Conservation (phyloP, 1,140 invertebrate genomes). For the Galleria mellonella region DNA sequence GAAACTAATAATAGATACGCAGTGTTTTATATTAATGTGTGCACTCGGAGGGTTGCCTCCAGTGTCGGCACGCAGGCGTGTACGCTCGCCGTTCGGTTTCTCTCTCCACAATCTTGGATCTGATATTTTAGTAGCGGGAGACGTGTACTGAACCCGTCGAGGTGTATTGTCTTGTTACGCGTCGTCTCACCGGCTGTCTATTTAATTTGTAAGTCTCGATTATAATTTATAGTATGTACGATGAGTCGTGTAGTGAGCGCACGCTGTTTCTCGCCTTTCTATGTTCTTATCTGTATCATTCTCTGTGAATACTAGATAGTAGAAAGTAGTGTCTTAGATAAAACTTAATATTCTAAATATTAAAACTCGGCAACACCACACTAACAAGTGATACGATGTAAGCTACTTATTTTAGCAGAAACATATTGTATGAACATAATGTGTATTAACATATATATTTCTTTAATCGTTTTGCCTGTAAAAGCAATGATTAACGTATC, state of each 20-base stretch:
- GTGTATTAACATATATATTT: constrained; percentile 50
- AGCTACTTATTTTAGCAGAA: constrained; percentile 61
- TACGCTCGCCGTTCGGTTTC: too few species aligned
- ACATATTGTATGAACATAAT: constrained; percentile 21
- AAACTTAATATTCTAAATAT: constrained; percentile 69
- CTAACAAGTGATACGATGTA: constrained; percentile 67
- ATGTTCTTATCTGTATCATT: constrained; percentile 57
- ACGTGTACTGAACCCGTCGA: constrained; percentile 13
- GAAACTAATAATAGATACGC: constrained; percentile 35
- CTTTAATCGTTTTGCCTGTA: constrained; percentile 57
- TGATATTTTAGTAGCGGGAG: constrained; percentile 23
- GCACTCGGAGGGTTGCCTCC: constrained; percentile 48
- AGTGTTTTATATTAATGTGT: constrained; percentile 22
- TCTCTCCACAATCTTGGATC: constrained; percentile 18
- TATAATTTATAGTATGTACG: constrained; percentile 20
- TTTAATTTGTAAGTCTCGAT: constrained; percentile 17
- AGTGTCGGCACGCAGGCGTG: constrained; percentile 39
- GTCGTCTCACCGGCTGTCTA: constrained; percentile 45
- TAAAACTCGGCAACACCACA: constrained; percentile 64
- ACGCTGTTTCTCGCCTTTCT: constrained; percentile 62
- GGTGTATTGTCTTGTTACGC: constrained; percentile 17
- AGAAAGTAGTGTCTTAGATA: constrained; percentile 68
- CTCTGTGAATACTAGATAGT: constrained; percentile 70
- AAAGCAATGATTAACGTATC: constrained; percentile 48
- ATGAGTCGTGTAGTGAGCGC: constrained; percentile 39